Evolutionary conservation across 2,888 invertebrate species (phyloP).

Genomic region (Oeneis ivallda): DNA sequence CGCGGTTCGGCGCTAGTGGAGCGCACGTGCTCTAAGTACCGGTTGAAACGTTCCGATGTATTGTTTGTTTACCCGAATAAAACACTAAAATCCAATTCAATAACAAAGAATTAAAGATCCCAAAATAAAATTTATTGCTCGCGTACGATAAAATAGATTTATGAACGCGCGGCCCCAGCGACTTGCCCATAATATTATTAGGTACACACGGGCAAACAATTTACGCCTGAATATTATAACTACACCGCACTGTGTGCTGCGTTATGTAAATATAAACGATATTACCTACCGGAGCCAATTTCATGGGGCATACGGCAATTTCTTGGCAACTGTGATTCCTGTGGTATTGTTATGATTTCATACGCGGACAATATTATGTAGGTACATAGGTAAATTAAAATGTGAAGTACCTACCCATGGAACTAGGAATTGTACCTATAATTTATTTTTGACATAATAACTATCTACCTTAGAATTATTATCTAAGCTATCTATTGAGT

Average conservation of each 20-base stretch:
- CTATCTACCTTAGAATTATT: no score
- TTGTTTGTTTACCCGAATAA: constrained; percentile 82
- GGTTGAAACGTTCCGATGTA: constrained; percentile 72
- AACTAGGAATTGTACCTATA: no score
- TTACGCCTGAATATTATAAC: constrained; percentile 46
- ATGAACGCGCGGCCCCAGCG: constrained; percentile 66
- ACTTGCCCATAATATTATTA: constrained; percentile 70
- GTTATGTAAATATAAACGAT: constrained; percentile 43
- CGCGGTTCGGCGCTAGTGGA: constrained; percentile 59
- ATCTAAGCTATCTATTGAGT: no score
- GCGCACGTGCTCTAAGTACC: constrained; percentile 77
- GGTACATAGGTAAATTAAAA: neutral
- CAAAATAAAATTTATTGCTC: constrained; percentile 81
- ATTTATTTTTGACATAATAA: no score
- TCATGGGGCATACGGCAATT: constrained; percentile 31
- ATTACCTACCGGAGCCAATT: constrained; percentile 34
- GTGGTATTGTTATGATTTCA: constrained; percentile 21
- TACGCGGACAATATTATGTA: neutral
- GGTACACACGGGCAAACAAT: constrained; percentile 62
- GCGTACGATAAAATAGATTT: constrained; percentile 81
- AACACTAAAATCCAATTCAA: constrained; percentile 82
- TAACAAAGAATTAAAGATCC: constrained; percentile 83
- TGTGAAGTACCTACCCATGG: neutral
- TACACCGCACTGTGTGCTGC: constrained; percentile 36
- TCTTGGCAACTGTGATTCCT: constrained; percentile 28